Evolutionary conservation across 2,113 vertebrate genomes (phyloP), one percentile per base, ranked within the genome.

Genomic region (Oophaga pumilio): DNA sequence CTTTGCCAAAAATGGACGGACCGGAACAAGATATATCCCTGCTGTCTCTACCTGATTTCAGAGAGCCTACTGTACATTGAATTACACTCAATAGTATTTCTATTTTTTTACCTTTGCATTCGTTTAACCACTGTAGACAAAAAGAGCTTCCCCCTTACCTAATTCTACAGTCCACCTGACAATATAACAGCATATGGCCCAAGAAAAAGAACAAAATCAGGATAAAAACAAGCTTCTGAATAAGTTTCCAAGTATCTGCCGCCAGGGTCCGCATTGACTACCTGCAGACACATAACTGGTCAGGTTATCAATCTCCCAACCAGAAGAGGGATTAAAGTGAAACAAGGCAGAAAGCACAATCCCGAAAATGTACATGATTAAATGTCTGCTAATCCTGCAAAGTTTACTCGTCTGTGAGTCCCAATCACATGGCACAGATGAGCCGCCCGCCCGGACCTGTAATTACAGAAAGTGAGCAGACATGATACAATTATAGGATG

Each of bases 331-430:
- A 85, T 77, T 87, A 85, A n/a, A 60, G 22, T 49, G 33, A 24
- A 85, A 83, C 81, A 83, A 17, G 60, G 64, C 43, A 1, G 66
- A 66, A 22, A 52, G 81, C 43, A 53, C 81, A 28, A 59, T 84
- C 52, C 26, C 33, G 64, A 71, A 85, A 74, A 85, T 84, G 24
- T 85, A 62, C 73, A 85, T 79, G 64, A 87, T 87, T 80, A 62
- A 87, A 68, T 80, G 26, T 22, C 62, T 57, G 24, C 49, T 87
- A 80, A 87, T 80, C 76, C 85, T 57, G 57, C 18, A 80, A 87
- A 80, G 24, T 71, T 87, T 24, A n/a, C 76, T 71, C 60, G 43
- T n/a, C 83, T 52, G 56, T n/a, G 24, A 52, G 50, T 18, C 43
- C 76, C 76, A 87, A 79, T 80, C 62, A 49, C 49, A 80, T 1